Evolutionary conservation across 92 coral and sea anemone species (phyloP), one percentile per base, ranked within the genome.

Genomic region (Parazoanthus atlanticus): DNA sequence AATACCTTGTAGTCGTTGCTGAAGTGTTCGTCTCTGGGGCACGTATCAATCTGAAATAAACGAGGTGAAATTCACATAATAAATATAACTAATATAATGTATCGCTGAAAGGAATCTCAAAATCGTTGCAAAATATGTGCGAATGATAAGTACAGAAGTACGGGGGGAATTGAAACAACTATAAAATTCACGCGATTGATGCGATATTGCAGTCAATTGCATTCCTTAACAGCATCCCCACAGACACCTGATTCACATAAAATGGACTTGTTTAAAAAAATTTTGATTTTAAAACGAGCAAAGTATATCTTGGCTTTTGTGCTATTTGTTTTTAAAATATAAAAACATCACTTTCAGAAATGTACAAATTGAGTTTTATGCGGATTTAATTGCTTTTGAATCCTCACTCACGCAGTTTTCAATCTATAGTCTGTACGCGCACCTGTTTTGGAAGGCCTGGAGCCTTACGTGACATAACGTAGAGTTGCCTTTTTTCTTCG

Each of bases 361-460:
- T 2, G 78, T 28, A 83, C 74, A 40, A 25, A n/a, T 25, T 70
- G 29, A 33, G 5, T 36, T 17, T 73, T 3, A 25, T 16, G 15
- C 15, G 31, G 33, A 30, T 65, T 64, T 38, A 49, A 52, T 12
- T 81, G 58, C 11, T 41, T 76, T 25, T 21, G 30, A 61, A n/a
- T 31, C 46, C 25, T 82, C 56, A 69, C 86, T 82, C 79, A 89
- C 78, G 58, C 41, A 23, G 25, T 72, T 38, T 30, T 7, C 75
- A 38, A 28, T 38, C 17, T 58, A 70, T n/a, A n/a, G n/a, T n/a
- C 19, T 15, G 41, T n/a, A 28, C 23, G 2, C 30, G 46, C 89
- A 97, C 99, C 99, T 97, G 99, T 83, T 97, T 97, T 0, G 99
- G 99, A 33, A 96, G 91, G 3, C 99, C 99, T 5, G 99, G 96